Conservation (phyloP, 1,140 invertebrate species). For the Zaprionus camerounensis region DNA sequence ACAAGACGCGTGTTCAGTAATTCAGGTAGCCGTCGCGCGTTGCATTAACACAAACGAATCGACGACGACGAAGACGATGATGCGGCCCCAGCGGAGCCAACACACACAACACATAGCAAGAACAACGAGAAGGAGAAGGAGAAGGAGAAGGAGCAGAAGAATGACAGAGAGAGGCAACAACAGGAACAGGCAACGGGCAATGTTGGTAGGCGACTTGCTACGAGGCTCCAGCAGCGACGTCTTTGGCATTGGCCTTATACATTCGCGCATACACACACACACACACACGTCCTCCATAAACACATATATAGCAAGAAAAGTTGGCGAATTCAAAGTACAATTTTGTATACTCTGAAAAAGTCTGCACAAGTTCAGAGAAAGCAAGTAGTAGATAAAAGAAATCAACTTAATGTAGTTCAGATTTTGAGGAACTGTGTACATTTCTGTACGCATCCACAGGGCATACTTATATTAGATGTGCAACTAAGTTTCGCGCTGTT, state of each 20-base stretch:
- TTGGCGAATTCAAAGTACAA: slow-evolving; percentile 34
- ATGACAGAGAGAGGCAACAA: neutral
- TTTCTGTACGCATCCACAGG: too few species aligned
- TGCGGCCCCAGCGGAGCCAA: slow-evolving; percentile 45
- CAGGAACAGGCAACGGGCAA: slow-evolving; percentile 22
- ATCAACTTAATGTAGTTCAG: too few species aligned
- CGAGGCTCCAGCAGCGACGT: slow-evolving; percentile 27
- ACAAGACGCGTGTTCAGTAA: slow-evolving; percentile 85
- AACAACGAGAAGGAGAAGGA: slow-evolving; percentile 1
- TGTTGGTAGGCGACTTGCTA: slow-evolving; percentile 21
- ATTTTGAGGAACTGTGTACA: too few species aligned
- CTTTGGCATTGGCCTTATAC: slow-evolving; percentile 47
- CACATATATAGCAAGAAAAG: slow-evolving; percentile 20
- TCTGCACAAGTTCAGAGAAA: neutral
- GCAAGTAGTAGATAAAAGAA: neutral
- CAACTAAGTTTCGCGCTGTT: too few species aligned
- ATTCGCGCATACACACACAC: neutral
- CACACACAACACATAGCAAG: slow-evolving; percentile 30
- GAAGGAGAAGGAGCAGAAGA: neutral
- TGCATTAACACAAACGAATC: slow-evolving; percentile 83
- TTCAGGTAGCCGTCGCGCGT: slow-evolving; percentile 84
- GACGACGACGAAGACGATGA: slow-evolving; percentile 51
- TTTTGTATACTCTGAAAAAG: slow-evolving; percentile 33
- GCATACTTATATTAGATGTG: too few species aligned
- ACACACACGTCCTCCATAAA: slow-evolving; percentile 54